Conservation (phyloP, 2,888 invertebrate species). For the Celastrina argiolus region DNA sequence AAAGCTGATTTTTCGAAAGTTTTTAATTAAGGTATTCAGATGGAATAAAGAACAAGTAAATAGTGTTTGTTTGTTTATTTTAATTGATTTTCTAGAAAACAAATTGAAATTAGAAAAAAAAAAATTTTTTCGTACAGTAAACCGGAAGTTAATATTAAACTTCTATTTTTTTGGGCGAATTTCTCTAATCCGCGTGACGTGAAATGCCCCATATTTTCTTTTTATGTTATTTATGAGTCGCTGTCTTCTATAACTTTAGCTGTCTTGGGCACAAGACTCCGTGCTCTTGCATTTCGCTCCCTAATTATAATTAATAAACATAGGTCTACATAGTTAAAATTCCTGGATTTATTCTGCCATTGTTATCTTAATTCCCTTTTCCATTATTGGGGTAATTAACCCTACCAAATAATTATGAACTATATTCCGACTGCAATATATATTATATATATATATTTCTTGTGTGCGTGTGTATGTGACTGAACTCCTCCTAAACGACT, state of each 20-base stretch:
- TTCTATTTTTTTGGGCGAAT: too few relatives aligned
- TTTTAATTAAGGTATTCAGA: too few relatives aligned
- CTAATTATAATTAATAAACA: conserved; percentile 61
- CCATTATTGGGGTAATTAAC: not conserved
- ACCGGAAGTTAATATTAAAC: too few relatives aligned
- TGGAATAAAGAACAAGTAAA: too few relatives aligned
- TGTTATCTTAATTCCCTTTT: not conserved
- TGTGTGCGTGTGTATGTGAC: not conserved
- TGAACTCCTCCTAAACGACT: too few relatives aligned
- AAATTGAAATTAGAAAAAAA: too few relatives aligned
- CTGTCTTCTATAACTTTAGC: conserved; percentile 27
- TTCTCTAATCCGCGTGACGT: too few relatives aligned
- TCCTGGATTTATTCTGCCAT: not conserved
- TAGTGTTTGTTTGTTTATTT: too few relatives aligned
- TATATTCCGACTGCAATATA: not conserved
- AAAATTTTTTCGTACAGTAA: too few relatives aligned
- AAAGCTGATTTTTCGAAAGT: too few relatives aligned
- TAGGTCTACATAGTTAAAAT: conserved; percentile 17
- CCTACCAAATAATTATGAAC: not conserved
- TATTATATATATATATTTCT: not conserved
- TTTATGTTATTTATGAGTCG: conserved; percentile 23
- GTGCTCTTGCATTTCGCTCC: conserved; percentile 71
- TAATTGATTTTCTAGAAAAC: too few relatives aligned
- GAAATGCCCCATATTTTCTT: too few relatives aligned
- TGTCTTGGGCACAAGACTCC: conserved; percentile 54